Percentiles rank a stretch among this genome's conserved stretches.
Evolutionary conservation across 2,113 vertebrate species (phyloP).

Genomic region (Hydrolagus affinis): DNA sequence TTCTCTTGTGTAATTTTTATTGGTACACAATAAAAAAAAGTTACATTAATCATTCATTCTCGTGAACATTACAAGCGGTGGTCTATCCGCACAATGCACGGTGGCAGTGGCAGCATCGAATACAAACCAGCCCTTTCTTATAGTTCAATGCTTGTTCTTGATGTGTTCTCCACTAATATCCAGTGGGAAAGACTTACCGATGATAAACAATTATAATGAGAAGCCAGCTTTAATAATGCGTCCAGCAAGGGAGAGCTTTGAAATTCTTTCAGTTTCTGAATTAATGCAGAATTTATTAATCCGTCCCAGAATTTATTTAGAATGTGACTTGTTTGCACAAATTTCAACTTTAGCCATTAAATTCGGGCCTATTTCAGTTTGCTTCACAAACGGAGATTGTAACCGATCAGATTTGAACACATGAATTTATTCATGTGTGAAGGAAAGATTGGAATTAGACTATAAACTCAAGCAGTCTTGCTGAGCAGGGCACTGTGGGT

Average conservation of each 20-base stretch:
- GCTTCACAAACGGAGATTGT: not conserved
- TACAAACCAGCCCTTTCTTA: not conserved
- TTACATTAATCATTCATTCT: not conserved
- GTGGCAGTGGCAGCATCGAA: not conserved
- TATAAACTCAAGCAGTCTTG: not conserved
- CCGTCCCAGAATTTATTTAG: not conserved
- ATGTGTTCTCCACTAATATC: not conserved
- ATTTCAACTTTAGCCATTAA: not conserved
- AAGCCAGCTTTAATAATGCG: not conserved
- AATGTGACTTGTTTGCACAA: not conserved
- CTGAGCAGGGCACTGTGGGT: not conserved
- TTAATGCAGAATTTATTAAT: not conserved
- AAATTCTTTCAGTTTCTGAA: not conserved
- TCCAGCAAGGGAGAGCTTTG: not conserved
- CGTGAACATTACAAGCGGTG: not conserved
- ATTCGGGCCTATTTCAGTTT: not conserved
- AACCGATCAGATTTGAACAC: not conserved
- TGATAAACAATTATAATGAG: not conserved
- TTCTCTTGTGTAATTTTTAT: constrained; percentile 24
- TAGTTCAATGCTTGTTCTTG: not conserved
- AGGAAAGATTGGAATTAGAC: not conserved
- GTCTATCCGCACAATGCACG: not conserved
- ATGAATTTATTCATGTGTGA: not conserved
- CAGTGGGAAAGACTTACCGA: not conserved
- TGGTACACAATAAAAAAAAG: constrained; percentile 5